These are phyloP conservation scores for Meghimatium bilineatum DNA, from an alignment of 2,888 invertebrate species.

Conservation along the genomic window DNA sequence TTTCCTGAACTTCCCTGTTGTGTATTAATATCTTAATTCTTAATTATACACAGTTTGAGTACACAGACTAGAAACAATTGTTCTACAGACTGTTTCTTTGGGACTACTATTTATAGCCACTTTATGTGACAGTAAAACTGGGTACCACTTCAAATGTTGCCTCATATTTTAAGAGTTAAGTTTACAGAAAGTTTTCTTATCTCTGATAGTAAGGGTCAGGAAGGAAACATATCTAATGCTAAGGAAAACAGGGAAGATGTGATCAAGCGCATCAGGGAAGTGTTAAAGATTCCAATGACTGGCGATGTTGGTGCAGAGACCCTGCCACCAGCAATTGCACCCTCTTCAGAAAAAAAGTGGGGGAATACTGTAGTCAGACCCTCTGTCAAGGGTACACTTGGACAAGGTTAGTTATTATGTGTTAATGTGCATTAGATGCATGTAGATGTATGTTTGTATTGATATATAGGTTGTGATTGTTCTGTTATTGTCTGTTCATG, in stretches of 20 bases:
- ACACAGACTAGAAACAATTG: no score
- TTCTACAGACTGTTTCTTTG: no score
- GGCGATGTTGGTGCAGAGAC: constrained; percentile 12
- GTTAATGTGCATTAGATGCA: no score
- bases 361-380: background rate
- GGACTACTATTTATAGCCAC: no score
- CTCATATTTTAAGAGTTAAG: background rate
- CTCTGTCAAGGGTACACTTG: background rate
- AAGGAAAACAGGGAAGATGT: background rate
- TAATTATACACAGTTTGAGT: no score
- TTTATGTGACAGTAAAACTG: no score
- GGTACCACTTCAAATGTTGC: no score
- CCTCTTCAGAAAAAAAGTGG: background rate
- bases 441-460: no score
- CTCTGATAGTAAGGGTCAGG: constrained; percentile 6
- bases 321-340: background rate
- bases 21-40: no score
- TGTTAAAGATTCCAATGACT: constrained; percentile 1
- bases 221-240: background rate
- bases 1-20: no score
- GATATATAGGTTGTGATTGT: no score
- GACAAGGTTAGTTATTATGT: background rate
- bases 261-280: constrained; percentile 31
- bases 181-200: background rate
- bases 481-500: no score